Evolutionary conservation across 2,113 vertebrate species (phyloP).

Genomic region (Talpa occidentalis): DNA sequence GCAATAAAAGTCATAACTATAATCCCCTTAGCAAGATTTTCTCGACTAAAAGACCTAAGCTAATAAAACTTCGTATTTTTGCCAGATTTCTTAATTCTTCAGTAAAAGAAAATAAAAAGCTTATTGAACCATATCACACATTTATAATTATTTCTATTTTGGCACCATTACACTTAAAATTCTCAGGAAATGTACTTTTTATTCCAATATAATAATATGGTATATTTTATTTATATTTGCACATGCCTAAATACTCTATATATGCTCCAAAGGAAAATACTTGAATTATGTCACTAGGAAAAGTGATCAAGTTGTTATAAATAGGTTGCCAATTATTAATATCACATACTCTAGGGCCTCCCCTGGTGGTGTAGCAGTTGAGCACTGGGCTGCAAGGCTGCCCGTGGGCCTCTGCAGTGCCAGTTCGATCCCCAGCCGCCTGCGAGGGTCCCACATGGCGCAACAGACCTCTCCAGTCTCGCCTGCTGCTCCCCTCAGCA

Average conservation of each 20-base stretch:
- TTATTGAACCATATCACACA: background rate
- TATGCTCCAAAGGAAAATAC: background rate
- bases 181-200: background rate
- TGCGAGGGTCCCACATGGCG: too few species aligned
- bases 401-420: too few species aligned
- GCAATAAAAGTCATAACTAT: background rate
- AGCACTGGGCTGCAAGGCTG: too few species aligned
- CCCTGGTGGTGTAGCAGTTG: too few species aligned
- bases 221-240: background rate
- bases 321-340: background rate
- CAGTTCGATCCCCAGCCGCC: too few species aligned
- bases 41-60: background rate
- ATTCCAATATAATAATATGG: background rate
- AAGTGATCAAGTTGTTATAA: background rate
- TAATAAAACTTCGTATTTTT: constrained; percentile 10
- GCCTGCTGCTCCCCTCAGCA: too few species aligned
- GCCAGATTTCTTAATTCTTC: background rate
- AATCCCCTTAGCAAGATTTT: background rate
- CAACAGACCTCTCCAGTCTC: too few species aligned
- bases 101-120: constrained; percentile 1
- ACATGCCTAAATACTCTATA: background rate
- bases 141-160: background rate
- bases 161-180: background rate
- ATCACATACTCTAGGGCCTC: too few species aligned
- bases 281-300: constrained; percentile 11